These are phyloP conservation scores for Cyrtorhinus lividipennis DNA, from an alignment of 1,140 invertebrate genomes.

Conservation along the genomic window DNA sequence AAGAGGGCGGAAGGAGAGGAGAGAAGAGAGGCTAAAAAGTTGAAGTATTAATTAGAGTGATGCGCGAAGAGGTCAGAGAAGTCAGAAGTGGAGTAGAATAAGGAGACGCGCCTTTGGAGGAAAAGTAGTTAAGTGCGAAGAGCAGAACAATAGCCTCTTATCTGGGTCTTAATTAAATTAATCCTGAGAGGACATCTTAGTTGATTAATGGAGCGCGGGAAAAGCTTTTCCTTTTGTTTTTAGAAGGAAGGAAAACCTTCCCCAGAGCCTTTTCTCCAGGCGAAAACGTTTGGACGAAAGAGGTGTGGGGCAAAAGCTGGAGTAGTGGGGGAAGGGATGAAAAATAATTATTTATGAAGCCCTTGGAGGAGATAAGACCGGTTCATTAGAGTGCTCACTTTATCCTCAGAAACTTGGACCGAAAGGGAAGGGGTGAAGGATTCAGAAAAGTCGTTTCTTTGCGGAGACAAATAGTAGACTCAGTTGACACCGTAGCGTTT, in stretches of 20 bases:
- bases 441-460: neutral
- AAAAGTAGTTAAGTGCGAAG: slow-evolving; percentile 15
- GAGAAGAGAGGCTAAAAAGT: slow-evolving; percentile 5
- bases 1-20: neutral
- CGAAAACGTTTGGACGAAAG: no score
- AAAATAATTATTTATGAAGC: slow-evolving; percentile 17
- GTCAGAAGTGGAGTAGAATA: slow-evolving; percentile 11
- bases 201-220: slow-evolving; percentile 14
- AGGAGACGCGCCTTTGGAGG: slow-evolving; percentile 1
- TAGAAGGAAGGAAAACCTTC: slow-evolving; percentile 4
- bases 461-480: neutral
- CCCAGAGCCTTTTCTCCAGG: neutral
- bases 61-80: slow-evolving; percentile 11
- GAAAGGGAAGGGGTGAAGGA: neutral
- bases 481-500: neutral
- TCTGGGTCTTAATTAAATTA: slow-evolving; percentile 17
- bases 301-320: neutral
- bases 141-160: slow-evolving; percentile 12
- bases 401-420: neutral
- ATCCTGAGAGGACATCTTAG: slow-evolving; percentile 15
- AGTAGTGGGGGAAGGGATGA: slow-evolving; percentile 1
- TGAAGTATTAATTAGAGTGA: slow-evolving; percentile 16
- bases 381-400: slow-evolving; percentile 14
- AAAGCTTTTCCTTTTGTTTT: slow-evolving; percentile 15
- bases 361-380: slow-evolving; percentile 12